phyloP scores from a whole-genome alignment of 2,888 invertebrate species.

The Celastrina argiolus region DNA sequence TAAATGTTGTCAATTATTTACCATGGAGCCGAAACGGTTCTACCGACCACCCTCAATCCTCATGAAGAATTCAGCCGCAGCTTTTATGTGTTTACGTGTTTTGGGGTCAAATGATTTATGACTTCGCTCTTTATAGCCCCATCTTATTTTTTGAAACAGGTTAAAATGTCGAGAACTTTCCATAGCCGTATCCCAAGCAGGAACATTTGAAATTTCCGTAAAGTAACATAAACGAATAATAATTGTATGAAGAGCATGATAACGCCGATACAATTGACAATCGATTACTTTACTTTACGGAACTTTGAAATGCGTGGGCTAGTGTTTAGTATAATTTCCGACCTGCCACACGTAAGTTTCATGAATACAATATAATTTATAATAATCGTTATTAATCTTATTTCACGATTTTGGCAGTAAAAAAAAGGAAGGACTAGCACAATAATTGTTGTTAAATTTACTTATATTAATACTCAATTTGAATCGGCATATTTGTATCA shows the following conservation, averaged over 20 bases:
- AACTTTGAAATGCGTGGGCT: no score
- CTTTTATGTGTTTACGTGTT: slow-evolving; percentile 15
- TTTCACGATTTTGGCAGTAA: no score
- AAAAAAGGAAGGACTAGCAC: no score
- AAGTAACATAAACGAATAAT: no score
- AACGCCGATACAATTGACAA: no score
- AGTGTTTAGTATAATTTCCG: no score
- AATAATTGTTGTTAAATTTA: background rate
- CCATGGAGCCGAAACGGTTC: background rate
- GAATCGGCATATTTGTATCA: background rate
- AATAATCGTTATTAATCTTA: no score
- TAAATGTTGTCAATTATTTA: slow-evolving; percentile 16
- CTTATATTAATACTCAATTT: background rate
- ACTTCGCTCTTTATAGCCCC: background rate
- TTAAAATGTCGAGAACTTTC: background rate
- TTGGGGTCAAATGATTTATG: slow-evolving; percentile 15
- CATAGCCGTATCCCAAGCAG: background rate
- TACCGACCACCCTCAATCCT: slow-evolving; percentile 19
- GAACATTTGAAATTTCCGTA: no score
- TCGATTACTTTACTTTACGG: no score
- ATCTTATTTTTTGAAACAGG: background rate
- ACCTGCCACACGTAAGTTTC: no score
- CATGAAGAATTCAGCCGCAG: background rate
- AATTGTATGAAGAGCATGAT: no score
- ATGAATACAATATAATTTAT: no score